Evolutionary conservation across 2,797 vertebrate species (phyloP), one percentile per base, ranked within the genome.

Genomic region (Peromyscus melanophrys): DNA sequence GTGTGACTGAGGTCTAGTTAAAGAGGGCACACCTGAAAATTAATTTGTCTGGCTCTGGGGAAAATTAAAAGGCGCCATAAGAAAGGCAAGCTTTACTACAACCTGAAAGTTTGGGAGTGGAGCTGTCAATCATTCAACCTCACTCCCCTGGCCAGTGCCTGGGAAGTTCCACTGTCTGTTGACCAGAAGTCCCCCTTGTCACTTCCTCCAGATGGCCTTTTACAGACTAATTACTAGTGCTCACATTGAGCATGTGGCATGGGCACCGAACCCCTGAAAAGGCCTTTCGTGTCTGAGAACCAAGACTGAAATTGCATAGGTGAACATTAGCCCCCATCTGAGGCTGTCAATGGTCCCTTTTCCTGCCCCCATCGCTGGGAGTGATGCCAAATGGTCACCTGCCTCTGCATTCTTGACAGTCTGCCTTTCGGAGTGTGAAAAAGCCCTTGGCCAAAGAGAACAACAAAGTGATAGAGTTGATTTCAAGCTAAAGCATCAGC

Each of bases 141-240:
- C 12, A 16, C 21, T 27, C 2, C 55, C 40, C 61, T 55, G 57
- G 59, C 63, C 6, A 12, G 11, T 17, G n/a, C 69, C 49, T n/a
- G 11, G 59, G 5, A 55, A 49, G 0, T 12, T 52, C 16, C 10
- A 23, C 59, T 29, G 0, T 52, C 78, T 27, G 2, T 37, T 46
- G n/a, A 34, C 13, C 31, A 0, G 2, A 40, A 76, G 25, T 25
- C 46, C 10, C 1, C 29, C 63, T 37, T 37, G 71, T 65, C 69
- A 4, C 25, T 83, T 55, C 46, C 9, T 31, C 2, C 3, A 73
- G 88, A 43, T 37, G 69, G 49, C 13, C 31, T 90, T 73, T 61
- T 19, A 19, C 2, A 83, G 37, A 46, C 65, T 76, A 7, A 0
- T n/a, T 59, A 0, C 0, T 49, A 6, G 31, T 4, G 1, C 10